phyloP scores from a whole-genome alignment of 2,113 vertebrate species.

The Corythaixoides concolor region DNA sequence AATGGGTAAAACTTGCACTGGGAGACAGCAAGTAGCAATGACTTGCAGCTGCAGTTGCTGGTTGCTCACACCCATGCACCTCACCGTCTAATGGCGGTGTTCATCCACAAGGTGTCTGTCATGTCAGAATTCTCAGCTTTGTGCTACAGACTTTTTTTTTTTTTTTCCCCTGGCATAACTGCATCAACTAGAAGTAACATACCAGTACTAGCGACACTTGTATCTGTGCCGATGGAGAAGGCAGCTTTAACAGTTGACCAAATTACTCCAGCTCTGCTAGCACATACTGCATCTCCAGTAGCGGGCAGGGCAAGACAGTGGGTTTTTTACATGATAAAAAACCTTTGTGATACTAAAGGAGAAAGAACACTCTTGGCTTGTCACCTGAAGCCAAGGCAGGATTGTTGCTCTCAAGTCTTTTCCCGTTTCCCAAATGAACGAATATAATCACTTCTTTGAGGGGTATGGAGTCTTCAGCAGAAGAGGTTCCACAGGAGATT shows the following conservation, averaged over 20 bases:
- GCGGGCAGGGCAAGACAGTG: not conserved
- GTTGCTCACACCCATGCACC: not conserved
- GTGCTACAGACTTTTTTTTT: not conserved
- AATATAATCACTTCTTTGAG: not conserved
- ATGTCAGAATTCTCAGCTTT: not conserved
- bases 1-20: not conserved
- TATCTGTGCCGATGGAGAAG: not conserved
- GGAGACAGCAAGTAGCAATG: slow-evolving; percentile 25
- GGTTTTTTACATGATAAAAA: not conserved
- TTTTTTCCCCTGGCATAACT: not conserved
- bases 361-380: not conserved
- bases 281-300: not conserved
- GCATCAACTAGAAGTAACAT: not conserved
- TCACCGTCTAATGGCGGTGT: not conserved
- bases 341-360: not conserved
- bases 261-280: not conserved
- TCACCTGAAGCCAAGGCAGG: not conserved
- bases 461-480: not conserved
- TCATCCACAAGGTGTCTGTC: not conserved
- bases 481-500: not conserved
- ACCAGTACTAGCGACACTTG: not conserved
- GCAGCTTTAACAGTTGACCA: not conserved
- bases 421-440: not conserved
- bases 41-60: not conserved
- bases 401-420: slow-evolving; percentile 16